Conservation (phyloP, 2,113 vertebrate species). For the Halichoeres trimaculatus region DNA sequence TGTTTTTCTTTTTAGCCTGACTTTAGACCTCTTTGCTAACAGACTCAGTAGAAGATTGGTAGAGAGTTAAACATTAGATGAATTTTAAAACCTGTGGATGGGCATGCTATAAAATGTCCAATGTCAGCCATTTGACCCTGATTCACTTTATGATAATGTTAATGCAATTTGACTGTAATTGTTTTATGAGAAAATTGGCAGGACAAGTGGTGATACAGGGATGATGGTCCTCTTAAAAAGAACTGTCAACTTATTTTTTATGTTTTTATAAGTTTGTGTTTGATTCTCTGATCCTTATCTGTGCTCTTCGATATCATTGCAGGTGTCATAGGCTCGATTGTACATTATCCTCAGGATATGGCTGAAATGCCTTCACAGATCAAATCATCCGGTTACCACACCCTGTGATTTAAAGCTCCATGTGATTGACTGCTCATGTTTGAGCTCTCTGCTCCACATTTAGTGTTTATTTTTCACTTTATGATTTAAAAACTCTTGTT, state of each 20-base stretch:
- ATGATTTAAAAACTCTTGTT: not conserved
- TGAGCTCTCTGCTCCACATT: not conserved
- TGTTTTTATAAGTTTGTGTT: not conserved
- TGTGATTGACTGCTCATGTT: not conserved
- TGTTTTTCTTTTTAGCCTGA: slow-evolving; percentile 19
- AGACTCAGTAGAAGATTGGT: slow-evolving; percentile 16
- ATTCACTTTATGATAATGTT: not conserved
- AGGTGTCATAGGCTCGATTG: slow-evolving; percentile 73
- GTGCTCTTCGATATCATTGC: slow-evolving; percentile 22
- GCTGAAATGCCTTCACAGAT: not conserved
- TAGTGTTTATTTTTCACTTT: not conserved
- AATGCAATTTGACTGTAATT: not conserved
- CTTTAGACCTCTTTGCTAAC: not conserved
- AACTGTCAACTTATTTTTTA: not conserved
- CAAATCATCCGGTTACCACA: slow-evolving; percentile 24
- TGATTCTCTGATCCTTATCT: not conserved
- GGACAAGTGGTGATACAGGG: not conserved
- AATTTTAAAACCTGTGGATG: not conserved
- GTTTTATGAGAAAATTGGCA: not conserved
- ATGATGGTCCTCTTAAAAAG: not conserved
- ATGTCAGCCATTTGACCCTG: not conserved
- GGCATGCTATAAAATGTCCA: not conserved
- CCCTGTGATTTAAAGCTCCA: slow-evolving; percentile 25
- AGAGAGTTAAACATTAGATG: slow-evolving; percentile 45
- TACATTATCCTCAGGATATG: slow-evolving; percentile 72